These are phyloP conservation scores for Homarus gammarus DNA, from an alignment of 2,888 invertebrate species.

Conservation along the genomic window DNA sequence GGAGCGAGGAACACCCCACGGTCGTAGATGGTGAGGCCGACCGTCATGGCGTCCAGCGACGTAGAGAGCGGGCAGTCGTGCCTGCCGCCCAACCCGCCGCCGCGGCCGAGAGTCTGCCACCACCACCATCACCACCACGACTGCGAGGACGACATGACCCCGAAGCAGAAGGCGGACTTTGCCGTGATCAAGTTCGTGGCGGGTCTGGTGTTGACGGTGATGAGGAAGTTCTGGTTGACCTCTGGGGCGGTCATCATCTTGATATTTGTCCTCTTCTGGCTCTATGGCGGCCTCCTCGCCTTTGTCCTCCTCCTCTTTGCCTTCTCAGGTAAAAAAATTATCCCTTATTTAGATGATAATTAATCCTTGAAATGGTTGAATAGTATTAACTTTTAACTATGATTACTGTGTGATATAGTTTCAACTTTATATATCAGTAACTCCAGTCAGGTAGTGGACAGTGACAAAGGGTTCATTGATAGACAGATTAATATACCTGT, in stretches of 20 bases:
- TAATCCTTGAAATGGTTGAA: no score
- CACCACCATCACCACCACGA: slow-evolving; percentile 59
- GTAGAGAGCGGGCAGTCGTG: slow-evolving; percentile 46
- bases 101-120: slow-evolving; percentile 48
- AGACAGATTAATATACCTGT: no score
- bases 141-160: slow-evolving; percentile 64
- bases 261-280: slow-evolving; percentile 89
- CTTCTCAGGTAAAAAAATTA: slow-evolving; percentile 61
- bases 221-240: slow-evolving; percentile 85
- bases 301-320: slow-evolving; percentile 86
- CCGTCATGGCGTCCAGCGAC: slow-evolving; percentile 37
- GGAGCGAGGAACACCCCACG: background rate
- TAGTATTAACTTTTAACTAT: no score
- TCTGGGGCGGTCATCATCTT: slow-evolving; percentile 87
- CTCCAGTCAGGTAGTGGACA: no score
- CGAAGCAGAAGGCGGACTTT: slow-evolving; percentile 67
- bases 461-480: no score
- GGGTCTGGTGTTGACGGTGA: slow-evolving; percentile 66
- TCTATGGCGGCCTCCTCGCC: slow-evolving; percentile 88
- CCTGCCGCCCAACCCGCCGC: slow-evolving; percentile 55
- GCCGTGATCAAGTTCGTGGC: slow-evolving; percentile 69
- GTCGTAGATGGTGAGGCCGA: background rate
- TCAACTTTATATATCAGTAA: no score
- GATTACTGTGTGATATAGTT: no score
- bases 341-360: no score